phyloP scores from a whole-genome alignment of 2,797 vertebrate genomes.

The Benthosema pterotum region DNA sequence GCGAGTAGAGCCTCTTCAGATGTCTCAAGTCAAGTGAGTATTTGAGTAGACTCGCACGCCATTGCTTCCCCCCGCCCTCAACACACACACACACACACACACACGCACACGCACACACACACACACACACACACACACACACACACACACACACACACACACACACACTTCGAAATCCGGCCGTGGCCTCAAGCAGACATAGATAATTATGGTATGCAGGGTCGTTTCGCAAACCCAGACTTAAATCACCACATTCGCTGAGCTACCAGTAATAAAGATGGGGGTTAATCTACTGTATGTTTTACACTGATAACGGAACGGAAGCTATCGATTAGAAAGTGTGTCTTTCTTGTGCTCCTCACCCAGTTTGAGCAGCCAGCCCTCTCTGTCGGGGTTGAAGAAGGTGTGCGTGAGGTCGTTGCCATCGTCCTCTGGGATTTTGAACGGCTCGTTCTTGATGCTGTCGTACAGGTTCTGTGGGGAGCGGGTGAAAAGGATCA shows the following conservation, averaged over 20 bases:
- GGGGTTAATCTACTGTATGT: too few species aligned
- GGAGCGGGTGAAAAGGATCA: not conserved
- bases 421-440: conserved; percentile 94
- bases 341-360: conserved; percentile 57
- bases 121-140: conserved; percentile 8
- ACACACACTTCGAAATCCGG: too few species aligned
- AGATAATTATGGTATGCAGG: too few species aligned
- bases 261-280: too few species aligned
- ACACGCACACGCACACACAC: conserved; percentile 27
- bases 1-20: conserved; percentile 40
- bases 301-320: conserved; percentile 4
- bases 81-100: conserved; percentile 14
- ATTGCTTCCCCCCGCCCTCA: too few species aligned
- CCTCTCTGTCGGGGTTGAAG: conserved; percentile 95
- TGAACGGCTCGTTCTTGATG: conserved; percentile 98
- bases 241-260: too few species aligned
- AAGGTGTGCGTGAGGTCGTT: conserved; percentile 97
- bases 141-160: not conserved
- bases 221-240: too few species aligned
- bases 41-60: not conserved
- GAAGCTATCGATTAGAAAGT: not conserved
- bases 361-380: conserved; percentile 96
- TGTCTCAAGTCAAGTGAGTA: conserved; percentile 17
- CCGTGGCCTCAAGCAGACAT: too few species aligned
- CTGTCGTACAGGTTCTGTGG: conserved; percentile 93